Percentiles rank a stretch among this genome's conserved stretches.
These are phyloP conservation scores for Anas platyrhynchos DNA, from an alignment of 2,113 vertebrate species.

Conservation along the genomic window DNA sequence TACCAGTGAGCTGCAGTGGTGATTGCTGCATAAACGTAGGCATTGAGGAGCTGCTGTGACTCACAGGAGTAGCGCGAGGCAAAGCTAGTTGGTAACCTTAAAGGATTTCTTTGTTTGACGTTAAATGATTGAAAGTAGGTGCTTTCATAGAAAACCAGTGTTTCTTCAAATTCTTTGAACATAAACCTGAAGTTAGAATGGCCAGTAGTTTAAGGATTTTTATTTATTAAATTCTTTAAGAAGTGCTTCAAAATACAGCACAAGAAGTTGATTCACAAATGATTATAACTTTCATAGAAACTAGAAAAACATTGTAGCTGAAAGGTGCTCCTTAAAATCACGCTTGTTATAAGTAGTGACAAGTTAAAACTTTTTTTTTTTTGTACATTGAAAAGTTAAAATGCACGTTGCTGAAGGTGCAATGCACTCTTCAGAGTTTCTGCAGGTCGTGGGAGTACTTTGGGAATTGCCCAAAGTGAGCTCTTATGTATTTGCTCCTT, in stretches of 20 bases:
- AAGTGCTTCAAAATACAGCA: neutral
- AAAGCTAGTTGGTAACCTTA: neutral
- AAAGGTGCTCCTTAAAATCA: neutral
- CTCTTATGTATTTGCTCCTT: neutral
- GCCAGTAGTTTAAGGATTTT: neutral
- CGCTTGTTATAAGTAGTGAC: accelerated
- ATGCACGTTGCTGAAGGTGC: too few species aligned
- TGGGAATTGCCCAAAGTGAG: neutral
- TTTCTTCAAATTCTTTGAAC: neutral
- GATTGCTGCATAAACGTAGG: neutral
- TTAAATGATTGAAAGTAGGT: neutral
- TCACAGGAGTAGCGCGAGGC: neutral
- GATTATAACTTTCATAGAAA: neutral
- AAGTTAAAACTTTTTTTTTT: neutral
- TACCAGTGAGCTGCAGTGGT: accelerated
- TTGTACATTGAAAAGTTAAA: neutral
- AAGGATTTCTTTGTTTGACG: neutral
- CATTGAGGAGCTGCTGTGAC: neutral
- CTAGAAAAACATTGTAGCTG: neutral
- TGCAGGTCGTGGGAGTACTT: neutral
- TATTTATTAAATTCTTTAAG: neutral
- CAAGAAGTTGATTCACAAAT: neutral
- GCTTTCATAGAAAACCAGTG: neutral
- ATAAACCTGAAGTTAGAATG: neutral
- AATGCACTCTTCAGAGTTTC: accelerated